Evolutionary conservation across 2,888 invertebrate species (phyloP), one percentile per base, ranked within the genome.

Genomic region (Agonopterix arenella): DNA sequence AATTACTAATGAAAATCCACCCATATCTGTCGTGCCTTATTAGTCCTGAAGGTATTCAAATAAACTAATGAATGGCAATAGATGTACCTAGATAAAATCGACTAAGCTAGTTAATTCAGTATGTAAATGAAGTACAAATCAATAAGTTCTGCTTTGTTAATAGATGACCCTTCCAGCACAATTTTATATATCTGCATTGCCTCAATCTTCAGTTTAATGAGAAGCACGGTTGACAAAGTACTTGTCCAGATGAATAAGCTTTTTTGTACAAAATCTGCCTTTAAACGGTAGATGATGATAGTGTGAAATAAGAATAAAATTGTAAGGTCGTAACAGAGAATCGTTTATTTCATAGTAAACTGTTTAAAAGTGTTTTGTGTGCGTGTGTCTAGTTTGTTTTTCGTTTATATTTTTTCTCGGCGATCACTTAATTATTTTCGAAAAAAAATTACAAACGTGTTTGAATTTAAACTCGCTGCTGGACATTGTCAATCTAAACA

Each of bases 181-280:
- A 47, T 47, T 48, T 36, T 55, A 28, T 44, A 48, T 53, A 13
- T 43, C 58, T 36, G 49, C 46, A 53, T 46, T 8, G 36, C 41
- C 37, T 56, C 62, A 59, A 66, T 69, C 61, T 59, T 47, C 50
- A 61, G 60, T 69, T 62, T 79, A 83, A 83, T 82, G 77, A 81
- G 76, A 78, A 73, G 80, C 79, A 76, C 80, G 77, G 76, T 79
- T 83, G 81, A 83, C 83, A 78, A 78, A 80, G 73, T 75, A 71
- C 68, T 64, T 57, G 60, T 54, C 50, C 53, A 60, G 60, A 67
- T 70, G 62, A 71, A 68, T 68, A 61, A 61, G 65, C 36, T 63
- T 77, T 75, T 80, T 76, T 71, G 52, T 67, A 50, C 57, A 49
- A 65, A 78, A 75, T 76, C 74, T 68, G 69, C 75, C 70, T 68